These are phyloP conservation scores for Shargacucullia verbasci DNA, from an alignment of 2,888 invertebrate species.

Conservation along the genomic window DNA sequence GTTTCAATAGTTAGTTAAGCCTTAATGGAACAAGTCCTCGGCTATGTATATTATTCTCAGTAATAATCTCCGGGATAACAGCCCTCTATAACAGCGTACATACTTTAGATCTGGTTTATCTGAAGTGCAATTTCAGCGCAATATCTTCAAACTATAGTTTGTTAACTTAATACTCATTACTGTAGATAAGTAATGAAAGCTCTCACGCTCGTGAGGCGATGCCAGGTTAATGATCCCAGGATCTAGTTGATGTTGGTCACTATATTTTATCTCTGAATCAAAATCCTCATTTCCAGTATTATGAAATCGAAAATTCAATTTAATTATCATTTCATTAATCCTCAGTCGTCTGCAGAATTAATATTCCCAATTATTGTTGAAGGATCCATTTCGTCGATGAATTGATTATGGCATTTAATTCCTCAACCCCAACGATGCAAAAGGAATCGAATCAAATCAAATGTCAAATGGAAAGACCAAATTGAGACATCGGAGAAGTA, in stretches of 20 bases:
- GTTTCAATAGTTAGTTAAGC: conserved; percentile 47
- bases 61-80: conserved; percentile 37
- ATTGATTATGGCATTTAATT: neutral
- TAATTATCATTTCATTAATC: conserved; percentile 23
- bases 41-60: conserved; percentile 5
- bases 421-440: neutral
- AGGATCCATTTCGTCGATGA: conserved; percentile 1
- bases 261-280: conserved; percentile 14
- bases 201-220: conserved; percentile 59
- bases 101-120: conserved; percentile 31
- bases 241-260: conserved; percentile 35
- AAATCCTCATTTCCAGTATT: conserved; percentile 12
- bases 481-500: neutral
- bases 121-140: conserved; percentile 23
- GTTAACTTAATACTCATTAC: conserved; percentile 59
- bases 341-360: conserved; percentile 10
- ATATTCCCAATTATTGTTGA: conserved; percentile 9
- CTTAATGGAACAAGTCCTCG: conserved; percentile 25
- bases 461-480: neutral
- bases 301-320: conserved; percentile 14
- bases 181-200: conserved; percentile 58
- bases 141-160: conserved; percentile 40
- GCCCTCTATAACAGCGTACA: conserved; percentile 15
- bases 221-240: conserved; percentile 55
- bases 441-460: neutral